These are phyloP conservation scores for Oxytorus armatus DNA, from an alignment of 2,888 invertebrate genomes.

Conservation along the genomic window DNA sequence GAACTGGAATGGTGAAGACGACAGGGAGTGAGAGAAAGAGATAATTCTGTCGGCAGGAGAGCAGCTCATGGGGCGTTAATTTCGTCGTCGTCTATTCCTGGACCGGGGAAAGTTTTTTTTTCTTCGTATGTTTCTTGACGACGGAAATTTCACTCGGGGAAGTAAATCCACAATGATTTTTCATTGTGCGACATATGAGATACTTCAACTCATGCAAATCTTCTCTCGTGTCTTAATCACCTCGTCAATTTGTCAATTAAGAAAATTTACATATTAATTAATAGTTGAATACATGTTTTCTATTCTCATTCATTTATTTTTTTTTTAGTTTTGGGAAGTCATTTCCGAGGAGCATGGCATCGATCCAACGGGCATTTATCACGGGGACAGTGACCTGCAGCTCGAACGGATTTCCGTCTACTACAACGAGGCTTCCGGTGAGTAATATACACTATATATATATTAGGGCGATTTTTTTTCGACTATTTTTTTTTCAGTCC, in stretches of 20 bases:
- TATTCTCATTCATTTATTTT: constrained; percentile 38
- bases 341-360: constrained; percentile 96
- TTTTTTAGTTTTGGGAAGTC: constrained; percentile 95
- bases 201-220: constrained; percentile 3
- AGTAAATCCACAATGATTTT: neutral
- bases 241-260: constrained; percentile 38
- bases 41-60: constrained; percentile 64
- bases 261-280: constrained; percentile 6
- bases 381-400: constrained; percentile 88
- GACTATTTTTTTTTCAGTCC: no score
- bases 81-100: constrained; percentile 75
- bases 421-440: constrained; percentile 87
- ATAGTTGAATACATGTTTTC: neutral
- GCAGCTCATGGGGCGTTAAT: constrained; percentile 74
- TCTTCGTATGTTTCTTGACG: constrained; percentile 46
- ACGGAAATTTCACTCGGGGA: constrained; percentile 43
- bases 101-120: constrained; percentile 65
- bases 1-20: constrained; percentile 65
- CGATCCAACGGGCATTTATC: constrained; percentile 87
- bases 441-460: constrained; percentile 64
- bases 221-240: neutral
- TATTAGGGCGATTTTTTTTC: no score
- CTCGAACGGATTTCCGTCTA: constrained; percentile 88
- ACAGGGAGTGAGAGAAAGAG: constrained; percentile 40
- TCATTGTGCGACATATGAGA: constrained; percentile 5